Evolutionary conservation across 2,888 invertebrate species (phyloP), one percentile per base, ranked within the genome.

Genomic region (Hoplodrina blanda): DNA sequence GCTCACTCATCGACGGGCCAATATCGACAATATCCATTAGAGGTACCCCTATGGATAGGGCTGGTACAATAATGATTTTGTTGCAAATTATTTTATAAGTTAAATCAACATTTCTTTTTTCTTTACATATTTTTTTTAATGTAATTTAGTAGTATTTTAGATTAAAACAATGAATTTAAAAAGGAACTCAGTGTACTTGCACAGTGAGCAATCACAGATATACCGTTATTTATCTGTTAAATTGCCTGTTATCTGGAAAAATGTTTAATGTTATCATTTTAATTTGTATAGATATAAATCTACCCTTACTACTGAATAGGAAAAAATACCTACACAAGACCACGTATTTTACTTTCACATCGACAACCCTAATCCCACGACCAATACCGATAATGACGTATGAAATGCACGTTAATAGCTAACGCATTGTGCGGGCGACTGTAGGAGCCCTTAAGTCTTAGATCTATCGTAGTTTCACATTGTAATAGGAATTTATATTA

Each of bases 1-100:
- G 92, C 92, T 86, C 84, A 84, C 89, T 93, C 93, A 92, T 90
- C 89, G 88, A 75, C 81, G 73, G 80, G 77, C 82, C 88, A 87
- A 85, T 89, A 88, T 88, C 88, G 88, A 88, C 89, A 89, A 89
- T 90, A 89, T 89, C 90, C 91, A 92, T 92, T 91, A 91, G 87
- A 78, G 55, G 63, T 72, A 62, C 75, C 73, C 72, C 66, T 76
- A 78, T 52, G 33, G 7, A 11, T 78, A 79, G 80, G 83, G 81
- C 57, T 83, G 82, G 37, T 62, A 33, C 49, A 56, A n/a, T n/a
- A 13, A 54, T 70, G 55, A 41, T 56, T 71, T 59, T 15, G 20
- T 25, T 19, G 1, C 17, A 46, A 41, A 50, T 65, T 53, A 30
- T 41, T 65, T 60, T 41, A 19, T 50, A 10, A n/a, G 4, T 25